Base-by-base conservation (phyloP, 2,888 invertebrate genomes). In the Drosophila gaucha region DNA sequence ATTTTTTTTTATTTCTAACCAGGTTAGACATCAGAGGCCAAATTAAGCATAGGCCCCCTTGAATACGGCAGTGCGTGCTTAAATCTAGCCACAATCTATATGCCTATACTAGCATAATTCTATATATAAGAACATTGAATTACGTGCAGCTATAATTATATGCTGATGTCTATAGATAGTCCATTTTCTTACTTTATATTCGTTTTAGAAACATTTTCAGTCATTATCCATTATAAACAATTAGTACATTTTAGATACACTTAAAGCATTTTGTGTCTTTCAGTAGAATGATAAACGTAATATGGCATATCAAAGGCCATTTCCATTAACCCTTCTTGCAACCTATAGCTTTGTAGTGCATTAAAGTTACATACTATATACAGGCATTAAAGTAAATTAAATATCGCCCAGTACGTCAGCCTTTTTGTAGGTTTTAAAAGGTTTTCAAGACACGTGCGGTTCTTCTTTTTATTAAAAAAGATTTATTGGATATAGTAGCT, bases 301-400 rank as follows among this genome's bases (percentile, higher is more conserved):
- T 14, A 1, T 10, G 10, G 30, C n/a, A 52, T 59, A 50, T 52
- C 33, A 54, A 39, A 64, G 64, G 50, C 20, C 35, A 55, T 5
- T 33, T 52, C 50, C 36, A 76, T 70, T 76, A 72, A 76, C 76
- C 76, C 47, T 16, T 55, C 31, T 39, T 38, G n/a, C 22, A 26
- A 75, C 49, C 71, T 55, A 35, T 35, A 51, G 39, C 57, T 20
- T 38, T 4, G 10, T 10, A 12, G 26, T 20, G 31, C 38, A 51
- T 22, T 36, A 14, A 51, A 33, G 28, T n/a, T 24, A 30, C 18
- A 9, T 18, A 14, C 5, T 24, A 20, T 16, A 30, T 18, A n/a
- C n/a, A 24, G 16, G n/a, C 22, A 39, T 44, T 38, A 14, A 24
- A 8, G 26, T 8, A 2, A 58, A 22, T 20, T 6, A 9, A 24